Evolutionary conservation across 2,797 vertebrate species (phyloP), one percentile per base, ranked within the genome.

Genomic region (Columba guinea): DNA sequence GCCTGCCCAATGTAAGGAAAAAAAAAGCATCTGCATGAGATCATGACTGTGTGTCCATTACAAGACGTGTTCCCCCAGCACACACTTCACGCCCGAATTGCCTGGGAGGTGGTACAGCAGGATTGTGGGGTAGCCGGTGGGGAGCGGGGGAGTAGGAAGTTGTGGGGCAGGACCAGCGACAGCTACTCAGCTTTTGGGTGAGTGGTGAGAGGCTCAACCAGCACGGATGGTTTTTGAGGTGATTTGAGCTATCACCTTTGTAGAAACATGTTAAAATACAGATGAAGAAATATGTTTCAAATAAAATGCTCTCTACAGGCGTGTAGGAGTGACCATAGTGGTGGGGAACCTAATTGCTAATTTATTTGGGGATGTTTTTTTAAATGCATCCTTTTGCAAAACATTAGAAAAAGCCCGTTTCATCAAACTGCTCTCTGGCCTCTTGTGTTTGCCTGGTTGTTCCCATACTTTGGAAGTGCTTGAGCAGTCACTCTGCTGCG

Each of bases 251-350:
- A 24, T 49, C 79, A 39, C 56, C 78, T 87, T 90, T 84, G 86
- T 73, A 75, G 85, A 94, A 96, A 28, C 65, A 55, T 71, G 73
- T 84, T 93, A 86, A 96, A 93, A 89, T 96, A 46, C 32, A 53
- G 84, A 91, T 75, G 70, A 84, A 68, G 49, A 88, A 39, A 83
- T 82, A 20, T 48, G 34, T 64, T 80, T 87, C 51, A 22, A 75
- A 8, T 75, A 14, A 78, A 94, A 85, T 34, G 3, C 1, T 60
- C 60, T 89, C 51, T 55, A 71, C 58, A 82, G 27, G 65, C 90
- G 11, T 6, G 14, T 63, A 46, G 77, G 83, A 93, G 71, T 24
- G 12, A 70, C 51, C 0, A 1, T 7, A 70, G 70, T 71, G 55
- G n/a, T 41, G 80, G 63, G 30, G 63, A 82, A 41, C 71, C 34